phyloP scores from a whole-genome alignment of 1,140 invertebrate genomes.

The Carcinoscorpius rotundicauda region DNA sequence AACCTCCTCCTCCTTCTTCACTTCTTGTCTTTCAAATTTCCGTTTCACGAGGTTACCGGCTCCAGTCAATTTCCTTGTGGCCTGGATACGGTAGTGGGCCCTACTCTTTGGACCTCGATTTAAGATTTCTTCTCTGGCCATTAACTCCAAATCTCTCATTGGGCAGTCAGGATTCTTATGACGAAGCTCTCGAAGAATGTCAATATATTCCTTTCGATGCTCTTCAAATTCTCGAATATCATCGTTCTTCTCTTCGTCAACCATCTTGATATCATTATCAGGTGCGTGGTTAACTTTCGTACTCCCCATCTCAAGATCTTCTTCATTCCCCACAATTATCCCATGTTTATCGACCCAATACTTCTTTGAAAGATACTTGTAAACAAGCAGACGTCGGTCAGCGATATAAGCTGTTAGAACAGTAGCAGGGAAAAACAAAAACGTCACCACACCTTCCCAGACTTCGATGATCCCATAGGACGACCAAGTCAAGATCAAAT shows the following conservation, averaged over 20 bases:
- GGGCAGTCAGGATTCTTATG: slow-evolving; percentile 73
- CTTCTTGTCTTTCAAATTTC: slow-evolving; percentile 35
- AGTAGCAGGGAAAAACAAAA: slow-evolving; percentile 42
- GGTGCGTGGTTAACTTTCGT: slow-evolving; percentile 26
- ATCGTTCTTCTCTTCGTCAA: slow-evolving; percentile 48
- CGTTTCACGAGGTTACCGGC: slow-evolving; percentile 81
- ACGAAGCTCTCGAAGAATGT: slow-evolving; percentile 70
- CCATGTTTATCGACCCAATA: slow-evolving; percentile 80
- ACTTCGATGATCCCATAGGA: slow-evolving; percentile 30
- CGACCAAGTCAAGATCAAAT: slow-evolving; percentile 30
- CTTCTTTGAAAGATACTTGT: slow-evolving; percentile 78
- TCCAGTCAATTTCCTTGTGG: slow-evolving; percentile 87
- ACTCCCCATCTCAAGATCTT: slow-evolving; percentile 54
- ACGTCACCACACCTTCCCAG: slow-evolving; percentile 42
- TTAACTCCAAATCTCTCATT: slow-evolving; percentile 72
- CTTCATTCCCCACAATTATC: slow-evolving; percentile 73
- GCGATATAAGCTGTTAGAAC: slow-evolving; percentile 41
- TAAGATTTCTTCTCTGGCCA: slow-evolving; percentile 88
- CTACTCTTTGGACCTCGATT: slow-evolving; percentile 84
- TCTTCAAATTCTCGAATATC: slow-evolving; percentile 77
- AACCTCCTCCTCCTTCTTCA: slow-evolving; percentile 27
- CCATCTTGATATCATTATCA: slow-evolving; percentile 35
- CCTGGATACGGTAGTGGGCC: slow-evolving; percentile 93
- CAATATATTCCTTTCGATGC: slow-evolving; percentile 82
- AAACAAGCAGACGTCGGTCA: slow-evolving; percentile 54